Base-by-base conservation (phyloP, 2,888 invertebrate species). In the Lepas anatifera region DNA sequence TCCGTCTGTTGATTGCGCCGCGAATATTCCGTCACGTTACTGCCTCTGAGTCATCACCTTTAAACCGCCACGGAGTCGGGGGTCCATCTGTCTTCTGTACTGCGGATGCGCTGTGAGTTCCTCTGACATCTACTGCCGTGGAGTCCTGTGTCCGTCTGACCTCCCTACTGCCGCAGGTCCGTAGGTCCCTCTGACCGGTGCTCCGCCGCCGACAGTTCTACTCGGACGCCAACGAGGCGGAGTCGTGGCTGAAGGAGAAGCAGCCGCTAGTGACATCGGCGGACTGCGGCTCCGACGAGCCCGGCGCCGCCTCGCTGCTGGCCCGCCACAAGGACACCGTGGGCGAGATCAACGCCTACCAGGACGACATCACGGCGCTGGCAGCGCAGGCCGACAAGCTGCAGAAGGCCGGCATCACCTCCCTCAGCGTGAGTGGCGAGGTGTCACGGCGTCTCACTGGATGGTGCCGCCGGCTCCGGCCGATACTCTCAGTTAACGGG, bases 191-290 rank as follows among this genome's bases (percentile, higher is more conserved):
- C n/a, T n/a, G 27, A 11, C 16, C 13, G 67, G 22, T 29, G 32
- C 13, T 29, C 13, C 32, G 3, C n/a, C 35, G 11, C 10, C 35
- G n/a, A n/a, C 67, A 72, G 72, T 74, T 95, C 82, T 95, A 95
- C 80, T 91, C 95, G 0, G 98, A 98, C 81, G 95, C 96, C 0
- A 96, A 98, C 81, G 98, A 98, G 78, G 92, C 95, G 0, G 97
- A 98, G 76, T 95, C 95, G 0, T 98, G 96, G 95, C 87, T 97
- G 82, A 91, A 92, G 75, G 98, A 98, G 80, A 95, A 95, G 81
- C 89, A 93, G 81, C 90, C 95, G 0, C 84, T 99, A 50, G 92
- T 95, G 22, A 86, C 88, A 18, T 92, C 93, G 0, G 86, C 86
- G 68, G 98, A 99, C 82, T 90, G 89, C 77, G 98, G 98, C 1